Base-by-base conservation (phyloP, 1,140 invertebrate species). In the Pemphigus obesinymphae region DNA sequence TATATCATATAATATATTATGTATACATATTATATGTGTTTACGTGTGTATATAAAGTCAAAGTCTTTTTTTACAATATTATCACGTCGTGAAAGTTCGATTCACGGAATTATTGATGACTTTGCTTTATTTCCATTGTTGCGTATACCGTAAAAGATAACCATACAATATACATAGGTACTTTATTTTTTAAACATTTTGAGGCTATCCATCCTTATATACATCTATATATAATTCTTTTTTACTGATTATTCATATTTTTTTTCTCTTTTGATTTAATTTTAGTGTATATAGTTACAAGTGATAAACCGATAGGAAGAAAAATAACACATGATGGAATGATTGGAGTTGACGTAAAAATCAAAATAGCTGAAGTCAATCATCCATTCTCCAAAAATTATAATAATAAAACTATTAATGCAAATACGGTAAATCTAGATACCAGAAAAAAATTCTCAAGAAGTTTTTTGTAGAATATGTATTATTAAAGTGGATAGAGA, bases 31-130 rank as follows among this genome's bases (percentile, higher is more conserved):
- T 34, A 66, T 34, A 17, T 34, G 61, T 31, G 13, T 48, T n/a
- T 4, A 37, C n/a, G 8, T 66, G n/a, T 66, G 63, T 66, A n/a
- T 66, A 40, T 66, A 37, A n/a, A 68, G 37, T 43, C 20, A 13
- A 8, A 43, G 66, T 43, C 40, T 68, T 68, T 68, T 68, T 70
- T 70, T 70, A 43, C 34, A 43, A 68, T 68, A 40, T 70, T 40
- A 70, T 70, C 34, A 70, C 37, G 66, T 70, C 43, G 11, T 43
- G 34, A 70, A 70, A 70, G 34, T 70, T 70, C 37, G 37, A 26
- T 70, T 31, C 37, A 26, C 37, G 34, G 66, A 43, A 70, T 70
- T 70, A 70, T 70, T 70, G 66, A 70, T 70, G 66, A 23, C 3
- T 40, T 70, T 26, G 3, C 63, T 13, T 23, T n/a, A 70, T 70